Evolutionary conservation across 2,113 vertebrate species (phyloP).

Genomic region (Lycaon pictus): DNA sequence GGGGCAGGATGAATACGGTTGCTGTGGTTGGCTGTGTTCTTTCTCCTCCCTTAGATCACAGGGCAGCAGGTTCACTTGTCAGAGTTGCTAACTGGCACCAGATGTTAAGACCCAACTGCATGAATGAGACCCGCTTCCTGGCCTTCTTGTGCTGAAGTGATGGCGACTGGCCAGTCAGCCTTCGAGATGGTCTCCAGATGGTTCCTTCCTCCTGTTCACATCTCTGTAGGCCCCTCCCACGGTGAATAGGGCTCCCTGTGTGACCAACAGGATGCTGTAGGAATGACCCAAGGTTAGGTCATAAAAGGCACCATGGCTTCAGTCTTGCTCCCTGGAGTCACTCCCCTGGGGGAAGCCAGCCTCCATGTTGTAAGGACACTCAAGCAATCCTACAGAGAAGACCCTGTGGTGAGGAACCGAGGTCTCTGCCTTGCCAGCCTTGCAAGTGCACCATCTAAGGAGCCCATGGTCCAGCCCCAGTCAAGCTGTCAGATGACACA

Average conservation of each 20-base stretch:
- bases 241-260: fast-evolving
- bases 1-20: fast-evolving
- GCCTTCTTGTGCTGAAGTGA: not conserved
- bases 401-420: not conserved
- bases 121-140: not conserved
- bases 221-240: not conserved
- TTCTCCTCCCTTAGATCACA: not conserved
- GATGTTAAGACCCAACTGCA: not conserved
- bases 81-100: not conserved
- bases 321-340: not conserved
- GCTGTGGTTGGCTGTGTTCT: not conserved
- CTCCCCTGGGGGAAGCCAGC: not conserved
- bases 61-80: not conserved
- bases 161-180: not conserved
- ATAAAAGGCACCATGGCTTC: not conserved
- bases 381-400: not conserved
- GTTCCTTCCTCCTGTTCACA: not conserved
- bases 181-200: not conserved
- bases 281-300: not conserved
- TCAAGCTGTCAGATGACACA: not conserved
- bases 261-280: not conserved
- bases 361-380: not conserved
- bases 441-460: not conserved
- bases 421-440: not conserved
- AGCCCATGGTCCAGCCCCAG: fast-evolving